Evolutionary conservation across 2,888 invertebrate genomes (phyloP).

Genomic region (Hololepta plana): DNA sequence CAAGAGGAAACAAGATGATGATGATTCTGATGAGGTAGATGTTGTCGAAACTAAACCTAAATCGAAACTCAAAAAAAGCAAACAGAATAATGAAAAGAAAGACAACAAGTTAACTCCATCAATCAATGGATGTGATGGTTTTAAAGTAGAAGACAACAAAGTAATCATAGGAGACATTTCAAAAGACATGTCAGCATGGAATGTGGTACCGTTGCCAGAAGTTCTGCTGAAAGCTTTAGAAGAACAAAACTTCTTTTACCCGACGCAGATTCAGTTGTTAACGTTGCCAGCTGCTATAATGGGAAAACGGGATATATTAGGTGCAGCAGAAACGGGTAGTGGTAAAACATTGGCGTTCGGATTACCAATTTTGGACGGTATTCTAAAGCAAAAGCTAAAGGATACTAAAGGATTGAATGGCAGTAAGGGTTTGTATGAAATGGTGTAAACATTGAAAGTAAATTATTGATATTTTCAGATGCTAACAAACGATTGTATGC

Average conservation of each 20-base stretch:
- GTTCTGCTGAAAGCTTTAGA: slow-evolving; percentile 53
- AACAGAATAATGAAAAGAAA: slow-evolving; percentile 3
- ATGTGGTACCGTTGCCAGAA: slow-evolving; percentile 47
- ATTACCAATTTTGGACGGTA: slow-evolving; percentile 78
- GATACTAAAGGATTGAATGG: too few species aligned
- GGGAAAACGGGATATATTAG: slow-evolving; percentile 76
- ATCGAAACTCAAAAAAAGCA: slow-evolving; percentile 2
- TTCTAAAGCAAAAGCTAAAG: slow-evolving; percentile 35
- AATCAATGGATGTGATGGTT: neutral
- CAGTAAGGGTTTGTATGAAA: too few species aligned
- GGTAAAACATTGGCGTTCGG: slow-evolving; percentile 98
- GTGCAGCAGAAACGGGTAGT: slow-evolving; percentile 98
- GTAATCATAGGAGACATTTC: neutral
- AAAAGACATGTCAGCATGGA: slow-evolving; percentile 42
- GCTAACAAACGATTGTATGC: slow-evolving; percentile 51
- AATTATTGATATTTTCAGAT: too few species aligned
- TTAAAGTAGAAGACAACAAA: slow-evolving; percentile 1
- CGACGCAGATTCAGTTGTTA: slow-evolving; percentile 77
- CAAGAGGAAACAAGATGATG: slow-evolving; percentile 6
- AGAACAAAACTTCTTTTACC: slow-evolving; percentile 58
- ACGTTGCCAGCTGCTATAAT: slow-evolving; percentile 64
- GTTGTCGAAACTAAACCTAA: neutral
- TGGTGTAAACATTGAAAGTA: slow-evolving; percentile 9
- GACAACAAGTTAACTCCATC: neutral
- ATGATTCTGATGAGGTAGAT: slow-evolving; percentile 3